Percentiles rank a stretch among this genome's conserved stretches.
Evolutionary conservation across 2,797 vertebrate genomes (phyloP).

Genomic region (Chromobotia macracanthus): DNA sequence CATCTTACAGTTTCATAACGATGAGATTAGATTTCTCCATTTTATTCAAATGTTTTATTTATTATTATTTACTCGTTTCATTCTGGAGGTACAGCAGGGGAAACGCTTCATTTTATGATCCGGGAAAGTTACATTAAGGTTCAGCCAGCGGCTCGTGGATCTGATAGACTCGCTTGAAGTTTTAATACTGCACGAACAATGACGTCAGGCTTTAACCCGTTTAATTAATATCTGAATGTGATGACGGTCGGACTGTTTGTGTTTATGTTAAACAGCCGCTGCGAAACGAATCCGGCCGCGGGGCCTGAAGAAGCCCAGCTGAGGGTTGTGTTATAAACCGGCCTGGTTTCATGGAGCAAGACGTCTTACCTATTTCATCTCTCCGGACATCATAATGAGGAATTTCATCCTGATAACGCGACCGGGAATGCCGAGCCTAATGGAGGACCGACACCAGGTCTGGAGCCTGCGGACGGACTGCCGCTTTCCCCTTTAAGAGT

Average conservation of each 20-base stretch:
- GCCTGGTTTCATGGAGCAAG: background rate
- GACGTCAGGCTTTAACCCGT: no score
- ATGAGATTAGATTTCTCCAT: no score
- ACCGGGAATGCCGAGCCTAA: background rate
- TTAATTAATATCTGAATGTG: no score
- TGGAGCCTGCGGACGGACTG: constrained; percentile 59
- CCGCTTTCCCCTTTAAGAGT: constrained; percentile 71
- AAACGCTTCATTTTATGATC: background rate
- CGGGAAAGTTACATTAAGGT: background rate
- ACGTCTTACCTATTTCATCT: constrained; percentile 48
- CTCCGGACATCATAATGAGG: constrained; percentile 28
- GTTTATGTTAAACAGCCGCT: constrained; percentile 33
- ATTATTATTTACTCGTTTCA: no score
- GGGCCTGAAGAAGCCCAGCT: constrained; percentile 13
- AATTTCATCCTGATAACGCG: no score
- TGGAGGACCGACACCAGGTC: constrained; percentile 13
- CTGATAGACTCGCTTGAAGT: background rate
- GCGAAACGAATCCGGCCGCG: background rate
- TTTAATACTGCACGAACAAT: no score
- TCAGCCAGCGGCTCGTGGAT: background rate
- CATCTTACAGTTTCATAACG: no score
- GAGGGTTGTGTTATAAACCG: background rate
- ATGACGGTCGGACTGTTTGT: background rate
- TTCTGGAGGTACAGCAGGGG: no score
- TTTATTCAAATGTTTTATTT: no score